Percentiles rank a stretch among this genome's conserved stretches.
Evolutionary conservation across 2,888 invertebrate genomes (phyloP).

Genomic region (Argynnis bischoffii): DNA sequence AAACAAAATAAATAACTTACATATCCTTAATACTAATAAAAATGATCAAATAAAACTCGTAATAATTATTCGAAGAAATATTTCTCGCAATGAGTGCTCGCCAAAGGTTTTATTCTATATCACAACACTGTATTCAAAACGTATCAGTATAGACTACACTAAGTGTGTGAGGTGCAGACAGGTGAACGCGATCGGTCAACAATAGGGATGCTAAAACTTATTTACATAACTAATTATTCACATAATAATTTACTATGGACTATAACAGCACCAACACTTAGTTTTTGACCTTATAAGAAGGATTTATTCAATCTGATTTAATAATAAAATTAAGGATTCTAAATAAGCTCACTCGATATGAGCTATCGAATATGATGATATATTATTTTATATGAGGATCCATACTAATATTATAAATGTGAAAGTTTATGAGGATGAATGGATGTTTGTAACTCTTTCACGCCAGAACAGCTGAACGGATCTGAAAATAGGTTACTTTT

Average conservation of each 20-base stretch:
- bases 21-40: background rate
- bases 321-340: too few relatives aligned
- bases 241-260: background rate
- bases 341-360: too few relatives aligned
- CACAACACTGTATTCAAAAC: slow-evolving; percentile 31
- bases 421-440: too few relatives aligned
- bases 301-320: too few relatives aligned
- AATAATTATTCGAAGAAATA: slow-evolving; percentile 22
- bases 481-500: too few relatives aligned
- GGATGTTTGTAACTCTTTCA: too few relatives aligned
- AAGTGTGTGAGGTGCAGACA: slow-evolving; percentile 31
- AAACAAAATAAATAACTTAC: background rate
- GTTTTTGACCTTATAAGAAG: too few relatives aligned
- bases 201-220: slow-evolving; percentile 28
- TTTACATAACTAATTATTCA: background rate
- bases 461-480: too few relatives aligned
- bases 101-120: slow-evolving; percentile 29
- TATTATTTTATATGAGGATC: too few relatives aligned
- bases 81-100: slow-evolving; percentile 23
- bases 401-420: too few relatives aligned
- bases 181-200: slow-evolving; percentile 29
- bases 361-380: too few relatives aligned
- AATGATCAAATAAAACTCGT: background rate
- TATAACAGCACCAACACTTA: too few relatives aligned
- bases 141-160: slow-evolving; percentile 34